These are phyloP conservation scores for Bombyx mandarina DNA, from an alignment of 1,140 invertebrate genomes.

Conservation along the genomic window DNA sequence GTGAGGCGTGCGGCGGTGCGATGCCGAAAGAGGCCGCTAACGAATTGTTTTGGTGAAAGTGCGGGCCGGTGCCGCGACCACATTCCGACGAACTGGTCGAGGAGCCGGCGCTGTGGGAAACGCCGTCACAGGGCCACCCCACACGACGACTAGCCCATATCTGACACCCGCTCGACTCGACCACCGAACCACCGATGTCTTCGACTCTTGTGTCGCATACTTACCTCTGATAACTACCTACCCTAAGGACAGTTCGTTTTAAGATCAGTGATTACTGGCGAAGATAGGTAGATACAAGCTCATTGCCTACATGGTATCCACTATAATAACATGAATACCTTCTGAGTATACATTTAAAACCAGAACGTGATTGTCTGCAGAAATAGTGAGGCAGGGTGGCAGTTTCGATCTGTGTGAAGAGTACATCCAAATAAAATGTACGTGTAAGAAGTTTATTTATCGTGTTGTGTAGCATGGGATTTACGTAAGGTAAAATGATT, in stretches of 20 bases:
- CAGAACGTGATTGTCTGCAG: not conserved
- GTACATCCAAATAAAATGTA: constrained; percentile 19
- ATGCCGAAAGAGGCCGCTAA: constrained; percentile 64
- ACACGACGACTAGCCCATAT: constrained; percentile 35
- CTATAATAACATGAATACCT: too few species aligned
- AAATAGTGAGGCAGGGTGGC: not conserved
- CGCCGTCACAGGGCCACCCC: constrained; percentile 47
- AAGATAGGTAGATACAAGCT: too few species aligned
- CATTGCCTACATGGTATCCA: too few species aligned
- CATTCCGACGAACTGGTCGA: constrained; percentile 68
- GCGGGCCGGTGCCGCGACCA: constrained; percentile 65
- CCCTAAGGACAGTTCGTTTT: not conserved
- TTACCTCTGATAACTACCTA: not conserved
- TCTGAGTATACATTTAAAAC: too few species aligned
- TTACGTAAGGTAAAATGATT: too few species aligned
- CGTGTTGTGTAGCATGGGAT: too few species aligned
- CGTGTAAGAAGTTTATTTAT: not conserved
- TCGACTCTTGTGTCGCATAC: not conserved
- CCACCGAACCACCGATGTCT: constrained; percentile 4
- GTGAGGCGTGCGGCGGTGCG: constrained; percentile 33
- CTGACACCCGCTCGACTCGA: constrained; percentile 18
- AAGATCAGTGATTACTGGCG: too few species aligned
- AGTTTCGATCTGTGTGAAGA: constrained; percentile 6
- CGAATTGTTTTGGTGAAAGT: constrained; percentile 71
- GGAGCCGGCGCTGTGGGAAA: constrained; percentile 63